Conservation (phyloP, 92 coral and sea anemone genomes). For the Actinernus sp. region DNA sequence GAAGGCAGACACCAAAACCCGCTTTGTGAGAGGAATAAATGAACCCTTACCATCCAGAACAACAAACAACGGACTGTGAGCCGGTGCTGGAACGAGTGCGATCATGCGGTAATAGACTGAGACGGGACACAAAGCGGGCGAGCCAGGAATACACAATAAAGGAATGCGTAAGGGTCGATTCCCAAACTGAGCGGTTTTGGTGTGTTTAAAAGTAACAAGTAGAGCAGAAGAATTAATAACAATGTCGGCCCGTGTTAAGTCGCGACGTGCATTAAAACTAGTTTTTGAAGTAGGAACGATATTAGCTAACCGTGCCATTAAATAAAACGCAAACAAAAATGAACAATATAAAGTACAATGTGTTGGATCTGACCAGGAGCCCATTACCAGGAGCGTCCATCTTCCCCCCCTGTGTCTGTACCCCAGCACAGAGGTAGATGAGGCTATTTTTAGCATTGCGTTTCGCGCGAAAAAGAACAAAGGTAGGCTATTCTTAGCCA, state of each 20-base stretch:
- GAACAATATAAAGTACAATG: conserved; percentile 5
- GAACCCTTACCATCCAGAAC: background rate
- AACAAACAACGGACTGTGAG: background rate
- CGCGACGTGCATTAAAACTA: background rate
- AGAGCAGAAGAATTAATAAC: conserved; percentile 2
- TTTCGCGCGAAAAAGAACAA: too few relatives aligned
- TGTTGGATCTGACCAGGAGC: too few relatives aligned
- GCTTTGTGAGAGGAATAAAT: conserved; percentile 1
- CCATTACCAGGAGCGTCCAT: too few relatives aligned
- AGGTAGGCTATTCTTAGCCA: too few relatives aligned
- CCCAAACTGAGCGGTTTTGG: conserved; percentile 18
- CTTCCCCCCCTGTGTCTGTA: too few relatives aligned
- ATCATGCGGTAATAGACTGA: conserved; percentile 9
- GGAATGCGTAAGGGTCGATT: conserved; percentile 3
- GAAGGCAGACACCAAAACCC: background rate
- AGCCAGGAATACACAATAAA: background rate
- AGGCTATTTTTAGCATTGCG: too few relatives aligned
- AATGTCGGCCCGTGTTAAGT: background rate
- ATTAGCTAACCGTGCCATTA: conserved; percentile 25
- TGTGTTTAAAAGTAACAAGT: conserved; percentile 15
- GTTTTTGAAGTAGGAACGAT: background rate
- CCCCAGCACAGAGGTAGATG: too few relatives aligned
- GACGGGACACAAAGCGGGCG: conserved; percentile 20
- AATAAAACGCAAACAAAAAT: conserved; percentile 16
- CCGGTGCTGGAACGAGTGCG: conserved; percentile 1